phyloP scores from a whole-genome alignment of 2,113 vertebrate genomes.

The Arizona elegans region DNA sequence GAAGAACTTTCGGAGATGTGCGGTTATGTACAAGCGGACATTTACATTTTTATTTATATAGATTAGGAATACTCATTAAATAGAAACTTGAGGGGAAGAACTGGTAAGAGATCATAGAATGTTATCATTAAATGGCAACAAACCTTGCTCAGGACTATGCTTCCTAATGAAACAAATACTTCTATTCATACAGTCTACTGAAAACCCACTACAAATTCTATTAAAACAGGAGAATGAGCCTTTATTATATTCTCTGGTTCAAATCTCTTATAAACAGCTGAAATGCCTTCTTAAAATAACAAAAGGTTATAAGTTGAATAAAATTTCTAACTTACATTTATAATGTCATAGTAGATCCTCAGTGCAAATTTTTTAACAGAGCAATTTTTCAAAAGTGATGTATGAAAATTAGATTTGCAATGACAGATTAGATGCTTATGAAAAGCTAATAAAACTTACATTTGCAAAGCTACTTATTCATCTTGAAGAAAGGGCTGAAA shows the following conservation, averaged over 20 bases:
- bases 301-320: not conserved
- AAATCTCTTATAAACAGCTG: not conserved
- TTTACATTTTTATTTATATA: too few relatives aligned
- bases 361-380: not conserved
- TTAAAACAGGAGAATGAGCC: not conserved
- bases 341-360: not conserved
- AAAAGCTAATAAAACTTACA: slow-evolving; percentile 3
- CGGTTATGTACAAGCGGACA: too few relatives aligned
- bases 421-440: not conserved
- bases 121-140: not conserved
- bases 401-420: slow-evolving; percentile 15
- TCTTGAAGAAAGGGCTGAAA: not conserved
- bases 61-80: not conserved
- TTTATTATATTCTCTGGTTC: not conserved
- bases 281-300: not conserved
- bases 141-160: not conserved
- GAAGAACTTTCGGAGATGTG: too few relatives aligned
- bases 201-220: not conserved
- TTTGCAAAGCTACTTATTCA: not conserved
- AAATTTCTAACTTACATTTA: not conserved
- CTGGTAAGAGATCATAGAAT: not conserved
- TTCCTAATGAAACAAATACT: not conserved
- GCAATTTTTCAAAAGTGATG: not conserved
- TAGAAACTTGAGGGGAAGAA: not conserved
- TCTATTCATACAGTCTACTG: not conserved